A percentile compares a stretch with the other conserved stretches of the same genome.
These are phyloP conservation scores for Euzetes globulus DNA, from an alignment of 2,888 invertebrate species.

Conservation along the genomic window DNA sequence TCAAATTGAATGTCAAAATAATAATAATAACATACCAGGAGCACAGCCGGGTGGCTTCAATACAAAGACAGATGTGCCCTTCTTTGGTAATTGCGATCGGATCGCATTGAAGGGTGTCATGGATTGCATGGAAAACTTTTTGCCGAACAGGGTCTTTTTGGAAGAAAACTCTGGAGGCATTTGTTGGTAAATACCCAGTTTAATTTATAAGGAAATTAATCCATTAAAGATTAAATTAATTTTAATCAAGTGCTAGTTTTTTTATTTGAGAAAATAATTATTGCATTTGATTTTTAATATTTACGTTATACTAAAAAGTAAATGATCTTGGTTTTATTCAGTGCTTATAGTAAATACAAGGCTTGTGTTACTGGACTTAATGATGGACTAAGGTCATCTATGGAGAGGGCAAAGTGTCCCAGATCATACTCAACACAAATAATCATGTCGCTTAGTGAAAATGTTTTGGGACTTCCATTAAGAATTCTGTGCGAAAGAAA, in stretches of 20 bases:
- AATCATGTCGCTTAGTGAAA: background rate
- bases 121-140: background rate
- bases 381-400: background rate
- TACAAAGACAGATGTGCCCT: background rate
- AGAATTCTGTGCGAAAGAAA: background rate
- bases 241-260: background rate
- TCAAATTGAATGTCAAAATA: no score
- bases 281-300: no score
- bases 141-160: background rate
- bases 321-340: no score
- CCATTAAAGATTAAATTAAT: background rate
- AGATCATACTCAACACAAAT: background rate
- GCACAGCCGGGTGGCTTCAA: no score
- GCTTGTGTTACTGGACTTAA: background rate
- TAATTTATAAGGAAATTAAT: no score
- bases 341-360: background rate
- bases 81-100: background rate
- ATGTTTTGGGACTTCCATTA: background rate
- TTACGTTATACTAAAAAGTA: no score
- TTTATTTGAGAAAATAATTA: background rate
- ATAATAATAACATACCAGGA: no score
- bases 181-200: background rate
- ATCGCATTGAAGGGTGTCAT: background rate
- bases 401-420: background rate
- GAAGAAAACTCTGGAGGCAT: background rate